phyloP scores from a whole-genome alignment of 2,113 vertebrate species.

The Cyanoderma ruficeps region DNA sequence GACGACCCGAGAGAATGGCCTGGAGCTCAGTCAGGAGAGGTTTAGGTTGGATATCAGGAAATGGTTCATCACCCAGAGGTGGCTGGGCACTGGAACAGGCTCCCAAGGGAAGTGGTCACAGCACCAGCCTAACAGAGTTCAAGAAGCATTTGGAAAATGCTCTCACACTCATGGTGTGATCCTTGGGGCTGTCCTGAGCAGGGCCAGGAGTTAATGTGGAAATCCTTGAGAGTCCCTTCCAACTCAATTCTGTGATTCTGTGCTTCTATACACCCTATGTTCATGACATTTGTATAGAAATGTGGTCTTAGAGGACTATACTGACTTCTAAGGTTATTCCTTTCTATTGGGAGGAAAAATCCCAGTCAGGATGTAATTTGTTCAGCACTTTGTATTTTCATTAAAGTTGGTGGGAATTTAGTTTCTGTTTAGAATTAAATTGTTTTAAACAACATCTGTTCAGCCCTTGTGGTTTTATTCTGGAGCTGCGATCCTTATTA shows the following conservation, averaged over 20 bases:
- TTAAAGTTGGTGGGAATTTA: not conserved
- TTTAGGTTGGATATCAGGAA: not conserved
- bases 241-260: rapidly evolving
- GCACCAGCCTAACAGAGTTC: not conserved
- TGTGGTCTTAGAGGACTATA: not conserved
- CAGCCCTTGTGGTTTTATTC: conserved; percentile 1
- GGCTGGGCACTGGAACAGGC: rapidly evolving
- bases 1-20: rapidly evolving
- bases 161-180: not conserved
- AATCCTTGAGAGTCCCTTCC: not conserved
- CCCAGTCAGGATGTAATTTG: not conserved
- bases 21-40: not conserved
- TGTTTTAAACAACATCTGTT: not conserved
- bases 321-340: not conserved
- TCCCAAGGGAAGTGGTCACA: not conserved
- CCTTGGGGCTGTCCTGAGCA: not conserved
- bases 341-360: not conserved
- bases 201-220: not conserved
- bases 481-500: not conserved
- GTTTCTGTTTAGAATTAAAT: not conserved
- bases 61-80: rapidly evolving
- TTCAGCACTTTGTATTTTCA: not conserved
- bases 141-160: not conserved
- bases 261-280: not conserved
- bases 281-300: not conserved